phyloP scores from a whole-genome alignment of 2,113 vertebrate species.

The Pterocles gutturalis region DNA sequence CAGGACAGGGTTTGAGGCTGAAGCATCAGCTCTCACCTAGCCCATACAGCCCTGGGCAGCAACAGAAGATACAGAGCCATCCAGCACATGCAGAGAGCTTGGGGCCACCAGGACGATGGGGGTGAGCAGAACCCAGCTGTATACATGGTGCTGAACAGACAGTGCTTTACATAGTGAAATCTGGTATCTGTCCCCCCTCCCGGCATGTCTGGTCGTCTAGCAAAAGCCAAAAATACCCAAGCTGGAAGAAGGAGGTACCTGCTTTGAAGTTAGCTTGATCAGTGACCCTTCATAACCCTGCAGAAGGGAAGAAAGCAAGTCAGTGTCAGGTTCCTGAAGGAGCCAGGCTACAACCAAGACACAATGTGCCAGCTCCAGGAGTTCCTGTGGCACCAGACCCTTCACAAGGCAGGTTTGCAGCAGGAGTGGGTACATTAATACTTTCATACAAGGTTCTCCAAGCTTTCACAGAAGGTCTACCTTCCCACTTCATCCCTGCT shows the following conservation, averaged over 20 bases:
- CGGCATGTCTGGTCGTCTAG: neutral
- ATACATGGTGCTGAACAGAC: neutral
- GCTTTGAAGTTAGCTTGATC: conserved; percentile 99
- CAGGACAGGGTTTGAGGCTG: neutral
- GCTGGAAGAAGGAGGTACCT: conserved; percentile 80
- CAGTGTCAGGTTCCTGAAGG: neutral
- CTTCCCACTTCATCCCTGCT: neutral
- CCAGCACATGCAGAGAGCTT: neutral
- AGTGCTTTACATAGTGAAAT: neutral
- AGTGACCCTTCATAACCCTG: conserved; percentile 99
- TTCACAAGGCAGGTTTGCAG: neutral
- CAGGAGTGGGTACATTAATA: neutral
- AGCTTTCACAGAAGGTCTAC: neutral
- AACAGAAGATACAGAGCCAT: neutral
- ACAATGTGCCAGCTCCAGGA: accelerated
- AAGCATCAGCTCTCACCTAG: neutral
- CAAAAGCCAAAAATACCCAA: neutral
- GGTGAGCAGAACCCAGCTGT: neutral
- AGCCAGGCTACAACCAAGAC: neutral
- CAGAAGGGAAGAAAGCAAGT: conserved; percentile 59
- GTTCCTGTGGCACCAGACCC: neutral
- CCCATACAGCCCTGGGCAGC: neutral
- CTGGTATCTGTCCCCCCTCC: neutral
- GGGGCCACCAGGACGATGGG: neutral
- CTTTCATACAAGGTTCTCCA: neutral